Evolutionary conservation across 2,888 invertebrate genomes (phyloP), one percentile per base, ranked within the genome.

Genomic region (Stenichneumon culpator): DNA sequence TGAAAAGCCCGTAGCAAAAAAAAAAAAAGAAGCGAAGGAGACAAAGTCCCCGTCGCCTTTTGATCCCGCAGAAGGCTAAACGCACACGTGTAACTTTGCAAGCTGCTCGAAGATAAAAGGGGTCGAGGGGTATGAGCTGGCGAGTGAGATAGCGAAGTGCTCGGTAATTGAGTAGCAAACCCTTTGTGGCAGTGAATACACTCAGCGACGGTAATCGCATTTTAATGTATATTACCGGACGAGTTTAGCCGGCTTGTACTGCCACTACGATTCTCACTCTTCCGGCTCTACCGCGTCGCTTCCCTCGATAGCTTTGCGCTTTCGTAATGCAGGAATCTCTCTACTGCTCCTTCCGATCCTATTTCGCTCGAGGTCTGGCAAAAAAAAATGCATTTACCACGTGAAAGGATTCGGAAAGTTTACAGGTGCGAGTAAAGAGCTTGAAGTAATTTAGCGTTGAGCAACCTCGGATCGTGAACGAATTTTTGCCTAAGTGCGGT

Each of bases 221-320:
- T 85, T 79, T 75, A 82, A 82, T 82, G 79, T 79, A 72, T 79
- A 82, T 82, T 82, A 85, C 75, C 60, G 75, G 79, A 69, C 72
- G 39, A 52, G 72, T 75, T 79, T 82, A 44, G 57, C 70, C 65
- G 39, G 52, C 44, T 39, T 44, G 36, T 47, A 63, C 57, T 65
- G 57, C 54, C 54, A 74, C 47, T 68, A 54, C 67, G 75, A 79
- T 67, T 79, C 67, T 79, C 73, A 81, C 74, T 79, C 52, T 73
- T 67, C 79, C 19, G 32, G 39, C 22, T 67, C 32, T 54, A 16
- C 5, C 14, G 19, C 44, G 50, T 7, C 44, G 44, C 44, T 4
- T 16, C 44, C 22, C 39, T 54, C 32, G 44, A 47, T 47, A 47
- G 16, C 63, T 63, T 67, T 25, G 54, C 79, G 14, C 47, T 52